These are phyloP conservation scores for Dynastes maya DNA, from an alignment of 2,888 invertebrate species.

Conservation along the genomic window DNA sequence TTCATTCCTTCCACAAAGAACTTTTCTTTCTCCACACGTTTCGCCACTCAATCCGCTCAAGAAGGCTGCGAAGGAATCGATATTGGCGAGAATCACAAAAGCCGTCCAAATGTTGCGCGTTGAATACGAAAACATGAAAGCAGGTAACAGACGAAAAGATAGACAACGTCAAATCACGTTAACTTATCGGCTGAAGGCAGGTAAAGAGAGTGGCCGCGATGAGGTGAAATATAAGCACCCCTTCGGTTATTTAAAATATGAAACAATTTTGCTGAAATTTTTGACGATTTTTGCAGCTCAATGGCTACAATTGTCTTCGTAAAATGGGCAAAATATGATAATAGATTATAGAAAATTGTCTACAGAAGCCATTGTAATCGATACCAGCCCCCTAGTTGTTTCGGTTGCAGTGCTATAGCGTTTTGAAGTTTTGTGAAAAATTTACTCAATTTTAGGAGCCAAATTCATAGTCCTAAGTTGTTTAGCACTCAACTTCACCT, in stretches of 20 bases:
- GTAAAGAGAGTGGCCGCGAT: background rate
- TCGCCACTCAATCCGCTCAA: background rate
- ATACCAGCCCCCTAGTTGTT: too few relatives aligned
- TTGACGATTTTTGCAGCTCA: too few relatives aligned
- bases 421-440: too few relatives aligned
- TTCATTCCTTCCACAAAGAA: background rate
- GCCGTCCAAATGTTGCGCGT: slow-evolving; percentile 19
- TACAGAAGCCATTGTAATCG: too few relatives aligned
- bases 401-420: too few relatives aligned
- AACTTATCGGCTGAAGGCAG: slow-evolving; percentile 15
- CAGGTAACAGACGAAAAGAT: slow-evolving; percentile 38
- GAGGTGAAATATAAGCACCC: slow-evolving; percentile 5
- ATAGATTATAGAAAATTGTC: too few relatives aligned
- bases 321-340: too few relatives aligned
- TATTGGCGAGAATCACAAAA: slow-evolving; percentile 29
- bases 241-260: slow-evolving; percentile 15
- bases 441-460: too few relatives aligned
- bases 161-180: slow-evolving; percentile 43
- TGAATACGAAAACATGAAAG: slow-evolving; percentile 46
- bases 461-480: too few relatives aligned
- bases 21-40: slow-evolving; percentile 7
- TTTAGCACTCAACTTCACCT: too few relatives aligned
- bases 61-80: slow-evolving; percentile 7
- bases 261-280: too few relatives aligned
- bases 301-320: too few relatives aligned